Evolutionary conservation across 92 coral and sea anemone species (phyloP).

Genomic region (Pocillopora grandis): DNA sequence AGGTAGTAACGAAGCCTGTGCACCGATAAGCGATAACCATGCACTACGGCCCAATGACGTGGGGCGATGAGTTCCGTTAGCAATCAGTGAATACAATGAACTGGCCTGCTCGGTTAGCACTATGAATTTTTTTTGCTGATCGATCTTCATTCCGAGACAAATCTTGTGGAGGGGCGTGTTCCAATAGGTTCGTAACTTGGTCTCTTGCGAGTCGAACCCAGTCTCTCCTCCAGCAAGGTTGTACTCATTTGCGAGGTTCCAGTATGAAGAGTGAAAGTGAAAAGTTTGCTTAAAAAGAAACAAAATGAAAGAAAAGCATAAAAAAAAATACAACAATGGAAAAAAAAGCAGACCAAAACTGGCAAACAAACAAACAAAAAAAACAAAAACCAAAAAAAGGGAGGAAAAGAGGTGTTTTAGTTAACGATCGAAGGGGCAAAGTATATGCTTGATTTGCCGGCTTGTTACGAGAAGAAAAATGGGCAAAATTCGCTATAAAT

Average conservation of each 20-base stretch:
- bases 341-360: too few relatives aligned
- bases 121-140: neutral
- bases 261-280: neutral
- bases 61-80: constrained; percentile 10
- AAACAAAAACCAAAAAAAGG: neutral
- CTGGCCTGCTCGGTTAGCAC: neutral
- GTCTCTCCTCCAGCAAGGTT: neutral
- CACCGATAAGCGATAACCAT: neutral
- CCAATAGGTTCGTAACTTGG: constrained; percentile 39
- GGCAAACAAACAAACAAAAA: neutral
- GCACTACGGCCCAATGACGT: constrained; percentile 23
- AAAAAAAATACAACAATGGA: too few relatives aligned
- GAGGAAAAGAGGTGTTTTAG: too few relatives aligned
- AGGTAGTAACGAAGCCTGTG: neutral
- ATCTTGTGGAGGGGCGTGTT: constrained; percentile 20
- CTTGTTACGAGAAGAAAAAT: too few relatives aligned
- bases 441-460: too few relatives aligned
- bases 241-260: neutral
- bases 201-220: constrained; percentile 26
- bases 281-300: neutral
- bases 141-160: constrained; percentile 31
- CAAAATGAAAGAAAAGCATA: neutral
- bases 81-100: constrained; percentile 32
- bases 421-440: too few relatives aligned
- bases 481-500: too few relatives aligned